A percentile compares a stretch with the other conserved stretches of the same genome.
phyloP scores from a whole-genome alignment of 2,888 invertebrate species.

The Chirona hameri region DNA sequence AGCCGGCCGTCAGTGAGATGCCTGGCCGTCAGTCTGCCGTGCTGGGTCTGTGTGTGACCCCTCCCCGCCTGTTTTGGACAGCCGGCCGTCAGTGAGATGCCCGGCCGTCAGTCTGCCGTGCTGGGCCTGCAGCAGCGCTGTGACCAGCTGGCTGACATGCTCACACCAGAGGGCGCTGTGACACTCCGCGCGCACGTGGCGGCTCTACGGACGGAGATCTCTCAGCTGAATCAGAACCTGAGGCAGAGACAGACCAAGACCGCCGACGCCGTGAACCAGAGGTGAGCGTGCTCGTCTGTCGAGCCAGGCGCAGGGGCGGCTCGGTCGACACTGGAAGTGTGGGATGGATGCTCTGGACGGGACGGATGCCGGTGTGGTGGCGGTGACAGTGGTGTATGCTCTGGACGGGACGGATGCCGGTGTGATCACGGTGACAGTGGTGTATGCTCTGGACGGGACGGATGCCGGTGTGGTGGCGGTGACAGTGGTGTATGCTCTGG shows the following conservation, averaged over 20 bases:
- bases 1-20: neutral
- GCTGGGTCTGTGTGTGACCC: neutral
- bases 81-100: neutral
- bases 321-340: too few relatives aligned
- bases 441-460: too few relatives aligned
- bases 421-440: too few relatives aligned
- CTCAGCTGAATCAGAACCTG: neutral
- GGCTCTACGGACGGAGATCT: neutral
- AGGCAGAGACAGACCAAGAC: neutral
- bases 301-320: too few relatives aligned
- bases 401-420: too few relatives aligned
- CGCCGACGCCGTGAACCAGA: neutral
- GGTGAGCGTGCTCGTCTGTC: neutral
- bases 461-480: too few relatives aligned
- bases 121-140: neutral
- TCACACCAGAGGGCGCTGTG: neutral
- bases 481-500: too few relatives aligned
- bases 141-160: constrained; percentile 22
- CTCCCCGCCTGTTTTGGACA: neutral
- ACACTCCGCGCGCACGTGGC: neutral
- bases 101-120: neutral
- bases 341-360: too few relatives aligned
- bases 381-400: too few relatives aligned
- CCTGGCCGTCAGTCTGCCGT: neutral
- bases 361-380: too few relatives aligned